Conservation (phyloP, 1,140 invertebrate species). For the Anoplophora glabripennis region DNA sequence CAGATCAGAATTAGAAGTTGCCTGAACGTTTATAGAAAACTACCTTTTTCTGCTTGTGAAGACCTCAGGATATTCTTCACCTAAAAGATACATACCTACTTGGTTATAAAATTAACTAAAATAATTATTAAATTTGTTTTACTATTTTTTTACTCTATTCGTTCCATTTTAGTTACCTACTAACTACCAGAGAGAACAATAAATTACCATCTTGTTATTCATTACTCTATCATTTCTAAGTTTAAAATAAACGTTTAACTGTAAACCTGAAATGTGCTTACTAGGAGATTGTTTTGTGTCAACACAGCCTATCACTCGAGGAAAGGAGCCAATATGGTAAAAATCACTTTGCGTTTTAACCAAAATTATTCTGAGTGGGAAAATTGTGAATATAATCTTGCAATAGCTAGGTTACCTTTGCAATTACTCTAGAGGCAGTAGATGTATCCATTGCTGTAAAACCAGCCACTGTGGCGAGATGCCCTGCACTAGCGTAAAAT, state of each 20-base stretch:
- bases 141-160: too few species aligned
- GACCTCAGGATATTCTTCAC: constrained; percentile 37
- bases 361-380: not conserved
- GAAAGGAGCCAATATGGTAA: constrained; percentile 14
- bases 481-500: too few species aligned
- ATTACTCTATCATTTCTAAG: not conserved
- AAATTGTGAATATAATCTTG: too few species aligned
- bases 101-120: not conserved
- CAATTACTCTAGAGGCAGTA: too few species aligned
- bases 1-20: constrained; percentile 35
- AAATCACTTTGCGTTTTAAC: constrained; percentile 8
- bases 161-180: not conserved
- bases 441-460: too few species aligned
- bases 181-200: not conserved
- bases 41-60: constrained; percentile 47
- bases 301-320: constrained; percentile 20
- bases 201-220: not conserved
- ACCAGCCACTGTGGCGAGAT: too few species aligned
- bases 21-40: constrained; percentile 48
- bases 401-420: too few species aligned
- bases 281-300: constrained; percentile 25
- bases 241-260: not conserved
- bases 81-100: constrained; percentile 13
- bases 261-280: constrained; percentile 1
- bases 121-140: not conserved